Evolutionary conservation across 2,888 invertebrate species (phyloP), one percentile per base, ranked within the genome.

Genomic region (Drosophila histrio): DNA sequence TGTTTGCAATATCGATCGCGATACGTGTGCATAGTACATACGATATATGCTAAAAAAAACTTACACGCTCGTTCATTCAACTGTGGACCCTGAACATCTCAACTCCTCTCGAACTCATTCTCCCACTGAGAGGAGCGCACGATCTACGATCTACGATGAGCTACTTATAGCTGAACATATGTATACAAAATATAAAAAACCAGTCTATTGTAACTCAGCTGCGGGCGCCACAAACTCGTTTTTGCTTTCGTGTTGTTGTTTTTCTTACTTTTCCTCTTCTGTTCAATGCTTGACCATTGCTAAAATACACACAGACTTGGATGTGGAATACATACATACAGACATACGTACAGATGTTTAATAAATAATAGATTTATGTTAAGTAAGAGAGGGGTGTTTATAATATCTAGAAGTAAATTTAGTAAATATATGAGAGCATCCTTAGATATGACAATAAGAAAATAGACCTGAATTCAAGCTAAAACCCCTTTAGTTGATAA

Each of bases 41-140:
- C n/a, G n/a, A 64, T 52, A 60, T 63, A 63, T 54, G 67, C 13
- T 44, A 5, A 49, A 50, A 49, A 50, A 32, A 49, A 30, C 44
- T 47, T 41, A 47, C 43, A 52, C 34, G 54, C 59, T 26, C 71
- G 85, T 72, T 58, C 75, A 72, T 85, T 79, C 79, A 85, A 81
- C 81, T 57, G 41, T 46, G 34, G 41, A 60, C 77, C 64, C 39
- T 71, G 62, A 71, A 44, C 63, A 36, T 26, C 44, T n/a, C 47
- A 24, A 11, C 34, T 49, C 8, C 46, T 6, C 13, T 34, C 47
- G 17, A 46, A 21, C 2, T 22, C 22, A 13, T 19, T 30, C 38
- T 24, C 17, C 4, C 5, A 22, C 26, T 24, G n/a, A 41, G 8
- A 26, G 3, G 13, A 52, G 22, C 52, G 11, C 22, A 15, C 43